Evolutionary conservation across 2,888 invertebrate genomes (phyloP).

Genomic region (Clitarchus hookeri): DNA sequence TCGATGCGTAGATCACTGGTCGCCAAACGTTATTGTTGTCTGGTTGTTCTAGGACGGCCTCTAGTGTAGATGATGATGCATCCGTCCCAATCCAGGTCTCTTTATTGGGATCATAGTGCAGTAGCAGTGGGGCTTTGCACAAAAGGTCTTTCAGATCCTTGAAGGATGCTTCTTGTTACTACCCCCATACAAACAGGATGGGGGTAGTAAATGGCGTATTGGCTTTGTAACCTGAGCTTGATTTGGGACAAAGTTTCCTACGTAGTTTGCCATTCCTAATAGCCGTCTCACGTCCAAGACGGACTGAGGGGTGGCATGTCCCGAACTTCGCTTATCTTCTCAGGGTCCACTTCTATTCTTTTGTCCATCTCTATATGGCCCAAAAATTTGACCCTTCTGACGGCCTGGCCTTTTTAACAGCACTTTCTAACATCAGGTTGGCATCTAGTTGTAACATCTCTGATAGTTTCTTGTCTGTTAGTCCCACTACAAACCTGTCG

Average conservation of each 20-base stretch:
- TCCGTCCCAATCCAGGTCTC: not conserved
- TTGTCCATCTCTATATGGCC: constrained; percentile 35
- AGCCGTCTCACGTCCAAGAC: constrained; percentile 32
- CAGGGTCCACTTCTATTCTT: constrained; percentile 32
- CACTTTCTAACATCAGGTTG: no score
- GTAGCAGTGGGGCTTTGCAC: no score
- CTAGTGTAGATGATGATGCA: no score
- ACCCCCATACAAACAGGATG: constrained; percentile 36
- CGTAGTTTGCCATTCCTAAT: constrained; percentile 35
- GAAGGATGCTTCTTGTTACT: constrained; percentile 35
- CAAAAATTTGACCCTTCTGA: constrained; percentile 43
- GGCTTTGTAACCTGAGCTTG: constrained; percentile 32
- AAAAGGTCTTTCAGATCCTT: constrained; percentile 32
- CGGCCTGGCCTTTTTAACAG: no score
- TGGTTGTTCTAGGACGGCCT: not conserved
- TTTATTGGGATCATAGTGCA: no score
- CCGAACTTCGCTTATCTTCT: constrained; percentile 34
- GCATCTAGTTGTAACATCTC: no score
- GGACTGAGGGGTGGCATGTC: constrained; percentile 34
- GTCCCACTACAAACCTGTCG: no score
- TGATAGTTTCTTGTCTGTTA: no score
- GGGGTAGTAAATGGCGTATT: constrained; percentile 33
- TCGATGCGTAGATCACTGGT: not conserved
- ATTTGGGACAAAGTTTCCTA: constrained; percentile 34
- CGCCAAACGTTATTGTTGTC: not conserved